Percentiles rank a stretch among this genome's conserved stretches.
Conservation (phyloP, 2,888 invertebrate genomes). For the Rhaphigaster nebulosa region DNA sequence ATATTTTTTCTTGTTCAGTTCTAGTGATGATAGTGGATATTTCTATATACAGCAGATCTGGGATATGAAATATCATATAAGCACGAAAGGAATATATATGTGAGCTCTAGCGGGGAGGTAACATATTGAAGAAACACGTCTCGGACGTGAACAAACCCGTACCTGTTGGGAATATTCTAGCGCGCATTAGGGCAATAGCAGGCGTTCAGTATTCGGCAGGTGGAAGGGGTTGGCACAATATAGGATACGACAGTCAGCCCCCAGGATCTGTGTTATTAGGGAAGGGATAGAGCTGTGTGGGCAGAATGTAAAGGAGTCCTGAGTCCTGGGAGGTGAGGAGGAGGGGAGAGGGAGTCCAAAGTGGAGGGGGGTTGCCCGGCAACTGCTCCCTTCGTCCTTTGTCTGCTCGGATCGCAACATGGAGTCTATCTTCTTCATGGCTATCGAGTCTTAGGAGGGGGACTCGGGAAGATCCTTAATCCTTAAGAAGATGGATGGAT, state of each 20-base stretch:
- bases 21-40: too few species aligned
- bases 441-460: background rate
- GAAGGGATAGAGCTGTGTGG: background rate
- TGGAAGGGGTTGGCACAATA: background rate
- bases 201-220: conserved; percentile 20
- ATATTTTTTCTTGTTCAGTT: too few species aligned
- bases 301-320: background rate
- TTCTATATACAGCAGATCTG: too few species aligned
- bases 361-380: conserved; percentile 50
- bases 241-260: background rate
- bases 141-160: background rate
- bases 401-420: background rate
- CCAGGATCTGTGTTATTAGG: conserved; percentile 34
- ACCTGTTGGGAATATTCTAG: background rate
- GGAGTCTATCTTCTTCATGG: background rate
- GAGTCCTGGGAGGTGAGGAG: too few species aligned
- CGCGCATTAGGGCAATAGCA: background rate
- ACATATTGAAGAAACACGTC: conserved; percentile 13
- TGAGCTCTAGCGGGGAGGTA: background rate
- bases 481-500: background rate
- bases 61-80: too few species aligned
- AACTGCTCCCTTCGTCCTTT: background rate
- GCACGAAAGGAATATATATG: background rate
- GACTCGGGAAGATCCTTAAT: background rate
- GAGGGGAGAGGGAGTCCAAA: background rate